Evolutionary conservation across 2,797 vertebrate genomes (phyloP).

Genomic region (Anabas testudineus): DNA sequence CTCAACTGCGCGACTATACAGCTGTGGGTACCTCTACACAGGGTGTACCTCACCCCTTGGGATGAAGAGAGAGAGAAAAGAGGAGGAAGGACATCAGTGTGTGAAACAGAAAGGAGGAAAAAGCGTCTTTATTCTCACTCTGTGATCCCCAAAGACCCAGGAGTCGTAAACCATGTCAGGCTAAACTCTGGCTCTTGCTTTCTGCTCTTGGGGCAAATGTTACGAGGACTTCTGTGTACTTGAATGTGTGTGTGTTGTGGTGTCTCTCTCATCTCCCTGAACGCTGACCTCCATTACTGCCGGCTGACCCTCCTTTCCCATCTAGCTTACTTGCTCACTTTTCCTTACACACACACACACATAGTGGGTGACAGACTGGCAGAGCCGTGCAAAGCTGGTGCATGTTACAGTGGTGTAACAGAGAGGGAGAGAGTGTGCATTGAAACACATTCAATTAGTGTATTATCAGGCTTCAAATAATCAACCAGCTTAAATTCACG

Average conservation of each 20-base stretch:
- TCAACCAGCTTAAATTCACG: constrained; percentile 34
- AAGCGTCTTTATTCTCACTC: constrained; percentile 46
- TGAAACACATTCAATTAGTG: constrained; percentile 31
- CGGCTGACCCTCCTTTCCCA: constrained; percentile 67
- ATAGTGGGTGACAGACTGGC: constrained; percentile 31
- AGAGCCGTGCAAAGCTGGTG: constrained; percentile 17
- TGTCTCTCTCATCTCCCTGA: constrained; percentile 73
- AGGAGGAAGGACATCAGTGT: constrained; percentile 3
- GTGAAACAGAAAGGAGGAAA: constrained; percentile 23
- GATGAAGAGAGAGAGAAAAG: constrained; percentile 28
- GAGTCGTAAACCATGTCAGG: constrained; percentile 64
- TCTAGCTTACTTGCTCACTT: constrained; percentile 56
- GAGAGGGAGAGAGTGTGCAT: background rate
- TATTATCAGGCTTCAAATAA: constrained; percentile 43
- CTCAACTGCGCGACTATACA: constrained; percentile 3
- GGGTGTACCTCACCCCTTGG: background rate
- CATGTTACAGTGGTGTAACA: constrained; percentile 7
- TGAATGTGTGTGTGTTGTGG: constrained; percentile 40
- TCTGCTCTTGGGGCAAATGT: constrained; percentile 51
- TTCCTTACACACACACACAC: constrained; percentile 22
- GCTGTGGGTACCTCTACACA: constrained; percentile 17
- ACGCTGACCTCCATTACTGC: constrained; percentile 77
- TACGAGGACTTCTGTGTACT: constrained; percentile 19
- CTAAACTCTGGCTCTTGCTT: constrained; percentile 62
- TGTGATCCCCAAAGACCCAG: constrained; percentile 54